Base-by-base conservation (phyloP, 2,888 invertebrate species). In the Orchesellides sinensis region DNA sequence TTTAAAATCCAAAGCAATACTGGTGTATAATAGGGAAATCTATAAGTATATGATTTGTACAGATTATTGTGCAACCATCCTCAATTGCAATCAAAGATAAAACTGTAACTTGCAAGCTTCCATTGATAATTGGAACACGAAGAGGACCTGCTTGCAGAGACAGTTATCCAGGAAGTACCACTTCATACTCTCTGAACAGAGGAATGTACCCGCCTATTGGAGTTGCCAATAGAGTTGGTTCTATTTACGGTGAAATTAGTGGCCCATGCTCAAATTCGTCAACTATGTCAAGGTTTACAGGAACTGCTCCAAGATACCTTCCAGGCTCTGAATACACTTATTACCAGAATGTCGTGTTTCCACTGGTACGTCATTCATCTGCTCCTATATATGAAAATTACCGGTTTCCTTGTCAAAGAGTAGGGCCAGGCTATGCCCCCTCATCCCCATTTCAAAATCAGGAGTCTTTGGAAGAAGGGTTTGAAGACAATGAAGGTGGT, bases 301-400 rank as follows among this genome's bases (percentile, higher is more conserved):
- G 68, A 21, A 77, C 77, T 14, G 68, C 77, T 8, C 77, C 77
- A 47, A 35, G 77, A 32, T 77, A 59, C 32, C 19, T 77, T 35
- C 77, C 75, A 1, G 68, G 59, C 0, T 25, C 69, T n/a, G 82
- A 82, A 25, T 65, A 52, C 19, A 59, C 66, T 2, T 83, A 83
- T 35, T 83, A 83, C n/a, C 83, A 83, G 21, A 83, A 83, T 35
- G 83, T 83, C 3, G 78, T 83, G 6, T 83, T 83, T 21, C 83
- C 83, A 14, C 63, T 83, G 25, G 72, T 65, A 8, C 59, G 83
- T 0, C 78, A 78, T 61, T 83, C 78, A 10, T 83, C 83, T 2
- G 83, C 83, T 29, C 83, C 83, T 4, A 68, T 83, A 14, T 83
- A 83, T 29, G 83, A 83, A 83, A 83, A 83, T 35, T 78, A 73